phyloP scores from a whole-genome alignment of 2,888 invertebrate species.

The Drosophila suboccidentalis region DNA sequence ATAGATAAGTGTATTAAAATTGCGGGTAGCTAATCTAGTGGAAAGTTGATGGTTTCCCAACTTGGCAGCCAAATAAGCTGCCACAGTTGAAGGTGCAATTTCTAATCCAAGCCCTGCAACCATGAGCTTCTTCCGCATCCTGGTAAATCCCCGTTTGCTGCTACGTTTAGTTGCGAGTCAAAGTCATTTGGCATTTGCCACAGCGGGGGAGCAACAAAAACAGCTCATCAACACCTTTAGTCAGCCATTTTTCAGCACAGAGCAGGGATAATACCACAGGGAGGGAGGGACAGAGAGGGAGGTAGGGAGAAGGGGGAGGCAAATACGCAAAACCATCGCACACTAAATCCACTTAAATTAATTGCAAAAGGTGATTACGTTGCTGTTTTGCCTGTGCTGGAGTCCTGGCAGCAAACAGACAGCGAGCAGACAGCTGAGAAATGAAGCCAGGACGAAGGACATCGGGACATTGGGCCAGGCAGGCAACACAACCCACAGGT shows the following conservation, averaged over 20 bases:
- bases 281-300: background rate
- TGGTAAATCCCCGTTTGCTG: conserved; percentile 27
- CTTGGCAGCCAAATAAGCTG: conserved; percentile 16
- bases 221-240: conserved; percentile 79
- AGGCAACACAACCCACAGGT: conserved; percentile 18
- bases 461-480: conserved; percentile 7
- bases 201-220: conserved; percentile 51
- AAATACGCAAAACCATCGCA: conserved; percentile 76
- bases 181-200: conserved; percentile 65
- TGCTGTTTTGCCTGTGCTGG: conserved; percentile 76
- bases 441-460: conserved; percentile 58
- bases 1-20: conserved; percentile 22
- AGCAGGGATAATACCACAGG: conserved; percentile 38
- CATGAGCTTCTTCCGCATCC: conserved; percentile 20
- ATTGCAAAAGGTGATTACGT: conserved; percentile 84
- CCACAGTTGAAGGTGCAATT: conserved; percentile 28
- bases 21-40: conserved; percentile 56
- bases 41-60: conserved; percentile 40
- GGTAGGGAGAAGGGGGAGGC: conserved; percentile 21
- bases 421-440: conserved; percentile 75
- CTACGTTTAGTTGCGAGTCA: conserved; percentile 45
- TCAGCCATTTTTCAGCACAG: conserved; percentile 70
- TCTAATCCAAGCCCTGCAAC: conserved; percentile 48
- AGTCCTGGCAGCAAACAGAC: conserved; percentile 68
- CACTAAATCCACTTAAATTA: conserved; percentile 84